Conservation (phyloP, 2,113 vertebrate genomes). For the Speoplatyrhinus poulsoni region DNA sequence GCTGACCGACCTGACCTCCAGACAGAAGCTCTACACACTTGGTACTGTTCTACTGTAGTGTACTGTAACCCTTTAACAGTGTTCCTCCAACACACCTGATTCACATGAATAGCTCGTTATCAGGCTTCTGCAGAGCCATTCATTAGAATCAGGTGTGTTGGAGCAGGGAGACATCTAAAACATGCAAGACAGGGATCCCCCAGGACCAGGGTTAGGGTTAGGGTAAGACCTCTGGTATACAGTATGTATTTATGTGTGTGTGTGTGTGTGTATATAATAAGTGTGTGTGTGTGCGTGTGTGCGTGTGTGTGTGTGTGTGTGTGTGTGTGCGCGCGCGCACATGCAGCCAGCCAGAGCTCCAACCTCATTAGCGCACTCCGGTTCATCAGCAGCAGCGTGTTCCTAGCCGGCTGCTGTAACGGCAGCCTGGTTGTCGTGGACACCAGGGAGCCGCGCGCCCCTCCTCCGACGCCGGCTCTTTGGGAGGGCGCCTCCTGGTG, state of each 20-base stretch:
- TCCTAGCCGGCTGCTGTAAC: conserved; percentile 72
- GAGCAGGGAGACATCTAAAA: too few relatives aligned
- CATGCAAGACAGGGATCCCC: too few relatives aligned
- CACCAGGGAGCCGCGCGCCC: conserved; percentile 58
- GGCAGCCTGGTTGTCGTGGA: conserved; percentile 80
- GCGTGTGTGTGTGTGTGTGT: background rate
- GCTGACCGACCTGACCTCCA: conserved; percentile 77
- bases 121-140: too few relatives aligned
- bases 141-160: too few relatives aligned
- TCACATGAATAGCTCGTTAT: too few relatives aligned
- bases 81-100: too few relatives aligned
- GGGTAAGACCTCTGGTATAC: too few relatives aligned
- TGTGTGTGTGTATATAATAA: background rate
- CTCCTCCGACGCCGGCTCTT: background rate
- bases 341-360: conserved; percentile 21
- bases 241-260: background rate
- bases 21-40: conserved; percentile 63
- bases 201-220: too few relatives aligned
- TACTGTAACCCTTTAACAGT: too few relatives aligned
- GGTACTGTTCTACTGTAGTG: conserved; percentile 66
- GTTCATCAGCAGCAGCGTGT: conserved; percentile 68
- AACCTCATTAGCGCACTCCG: conserved; percentile 77
- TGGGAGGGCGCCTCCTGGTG: conserved; percentile 62
- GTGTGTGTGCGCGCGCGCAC: background rate
- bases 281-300: background rate